Evolutionary conservation across 2,113 vertebrate species (phyloP).

Genomic region (Amblyornis subalaris): DNA sequence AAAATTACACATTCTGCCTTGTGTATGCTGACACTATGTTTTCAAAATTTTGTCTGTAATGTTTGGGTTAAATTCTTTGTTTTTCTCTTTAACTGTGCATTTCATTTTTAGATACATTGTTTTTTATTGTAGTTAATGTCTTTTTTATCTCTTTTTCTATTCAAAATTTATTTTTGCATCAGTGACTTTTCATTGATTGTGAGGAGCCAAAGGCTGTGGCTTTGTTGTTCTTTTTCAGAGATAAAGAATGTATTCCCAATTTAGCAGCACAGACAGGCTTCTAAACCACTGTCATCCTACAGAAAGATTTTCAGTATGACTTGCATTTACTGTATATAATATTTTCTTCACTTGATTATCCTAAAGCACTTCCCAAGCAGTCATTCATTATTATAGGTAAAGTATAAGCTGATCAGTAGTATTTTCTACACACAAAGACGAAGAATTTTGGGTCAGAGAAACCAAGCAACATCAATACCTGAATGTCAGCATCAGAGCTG

Average conservation of each 20-base stretch:
- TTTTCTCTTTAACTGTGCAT: neutral
- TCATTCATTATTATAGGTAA: neutral
- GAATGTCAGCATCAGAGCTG: neutral
- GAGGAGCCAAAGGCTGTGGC: neutral
- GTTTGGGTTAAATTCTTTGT: neutral
- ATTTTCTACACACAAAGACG: neutral
- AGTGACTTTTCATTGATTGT: neutral
- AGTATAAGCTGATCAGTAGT: neutral
- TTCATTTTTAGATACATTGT: neutral
- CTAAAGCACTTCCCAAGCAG: neutral
- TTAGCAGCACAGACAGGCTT: neutral
- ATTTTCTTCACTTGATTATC: neutral
- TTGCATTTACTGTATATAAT: neutral
- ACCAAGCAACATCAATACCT: neutral
- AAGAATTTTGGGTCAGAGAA: neutral
- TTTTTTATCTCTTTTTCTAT: neutral
- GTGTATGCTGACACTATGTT: neutral
- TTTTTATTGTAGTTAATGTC: neutral
- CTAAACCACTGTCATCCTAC: neutral
- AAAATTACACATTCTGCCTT: neutral
- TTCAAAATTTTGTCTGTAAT: neutral
- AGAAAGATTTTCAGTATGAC: neutral
- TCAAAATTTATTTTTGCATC: neutral
- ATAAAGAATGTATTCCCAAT: neutral
- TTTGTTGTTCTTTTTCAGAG: neutral